Conservation (phyloP, 2,113 vertebrate genomes). For the Phalacrocorax aristotelis region DNA sequence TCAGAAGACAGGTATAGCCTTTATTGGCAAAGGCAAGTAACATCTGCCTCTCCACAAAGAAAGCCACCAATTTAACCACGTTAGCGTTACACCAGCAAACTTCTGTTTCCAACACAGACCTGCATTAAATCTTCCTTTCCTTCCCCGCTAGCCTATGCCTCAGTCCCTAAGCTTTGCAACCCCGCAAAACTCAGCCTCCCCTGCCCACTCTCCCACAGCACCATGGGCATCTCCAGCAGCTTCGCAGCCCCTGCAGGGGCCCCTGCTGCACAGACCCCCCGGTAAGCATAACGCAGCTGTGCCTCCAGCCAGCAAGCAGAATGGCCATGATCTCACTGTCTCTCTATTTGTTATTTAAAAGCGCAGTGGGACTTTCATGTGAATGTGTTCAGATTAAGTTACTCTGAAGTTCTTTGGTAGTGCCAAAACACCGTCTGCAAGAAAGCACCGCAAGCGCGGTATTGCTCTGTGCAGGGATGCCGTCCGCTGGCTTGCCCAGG, state of each 20-base stretch:
- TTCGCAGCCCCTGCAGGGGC: not conserved
- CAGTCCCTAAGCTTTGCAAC: not conserved
- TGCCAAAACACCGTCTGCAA: not conserved
- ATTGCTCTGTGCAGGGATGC: not conserved
- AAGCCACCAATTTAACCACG: not conserved
- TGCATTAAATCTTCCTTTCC: not conserved
- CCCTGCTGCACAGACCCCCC: accelerated
- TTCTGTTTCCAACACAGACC: not conserved
- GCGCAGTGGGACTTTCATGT: not conserved
- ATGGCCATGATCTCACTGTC: conserved; percentile 25
- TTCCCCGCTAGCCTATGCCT: not conserved
- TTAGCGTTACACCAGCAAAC: not conserved
- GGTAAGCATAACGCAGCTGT: not conserved
- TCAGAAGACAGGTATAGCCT: not conserved
- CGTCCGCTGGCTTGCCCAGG: accelerated
- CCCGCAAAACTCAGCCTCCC: not conserved
- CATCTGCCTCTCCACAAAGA: not conserved
- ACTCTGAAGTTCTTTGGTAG: not conserved
- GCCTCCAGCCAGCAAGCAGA: not conserved
- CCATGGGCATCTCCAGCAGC: not conserved
- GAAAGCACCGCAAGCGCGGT: accelerated
- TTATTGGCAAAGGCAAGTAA: not conserved
- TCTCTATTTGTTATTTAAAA: conserved; percentile 55
- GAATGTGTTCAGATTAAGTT: conserved; percentile 29
- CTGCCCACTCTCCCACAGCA: not conserved